phyloP scores from a whole-genome alignment of 2,113 vertebrate genomes.

The Grantiella picta region DNA sequence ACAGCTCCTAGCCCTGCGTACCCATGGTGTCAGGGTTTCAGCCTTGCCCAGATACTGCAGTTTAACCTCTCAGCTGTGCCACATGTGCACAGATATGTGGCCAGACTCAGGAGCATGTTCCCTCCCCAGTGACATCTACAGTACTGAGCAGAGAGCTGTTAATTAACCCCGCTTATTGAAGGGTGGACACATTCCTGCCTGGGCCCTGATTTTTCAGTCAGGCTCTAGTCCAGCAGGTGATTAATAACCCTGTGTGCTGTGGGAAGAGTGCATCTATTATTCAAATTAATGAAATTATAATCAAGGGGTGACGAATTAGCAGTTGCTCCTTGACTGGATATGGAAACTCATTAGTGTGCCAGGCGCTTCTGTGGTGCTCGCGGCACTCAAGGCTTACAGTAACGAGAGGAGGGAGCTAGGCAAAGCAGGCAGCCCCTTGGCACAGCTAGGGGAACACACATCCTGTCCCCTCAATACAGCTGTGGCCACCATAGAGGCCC shows the following conservation, averaged over 20 bases:
- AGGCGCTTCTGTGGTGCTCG: background rate
- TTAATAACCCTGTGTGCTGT: slow-evolving; percentile 61
- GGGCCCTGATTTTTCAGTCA: slow-evolving; percentile 62
- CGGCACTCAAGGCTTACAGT: background rate
- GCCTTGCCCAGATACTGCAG: background rate
- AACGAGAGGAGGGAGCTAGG: background rate
- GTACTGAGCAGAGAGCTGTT: slow-evolving; percentile 21
- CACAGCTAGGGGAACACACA: background rate
- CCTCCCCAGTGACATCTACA: background rate
- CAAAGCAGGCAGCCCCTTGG: background rate
- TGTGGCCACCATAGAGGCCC: background rate
- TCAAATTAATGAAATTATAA: slow-evolving; percentile 76
- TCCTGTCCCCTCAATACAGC: background rate
- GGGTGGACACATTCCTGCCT: slow-evolving; percentile 47
- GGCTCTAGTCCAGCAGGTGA: slow-evolving; percentile 67
- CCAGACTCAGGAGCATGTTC: background rate
- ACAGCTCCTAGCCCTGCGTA: accelerated
- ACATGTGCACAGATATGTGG: accelerated
- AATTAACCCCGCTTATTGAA: slow-evolving; percentile 63
- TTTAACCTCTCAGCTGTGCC: background rate
- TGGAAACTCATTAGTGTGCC: slow-evolving; percentile 63
- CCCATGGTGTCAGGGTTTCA: background rate
- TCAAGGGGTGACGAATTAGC: slow-evolving; percentile 71
- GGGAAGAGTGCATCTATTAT: slow-evolving; percentile 70
- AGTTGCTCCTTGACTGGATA: slow-evolving; percentile 66